phyloP scores from a whole-genome alignment of 2,797 vertebrate species.

The Falco novaeseelandiae region DNA sequence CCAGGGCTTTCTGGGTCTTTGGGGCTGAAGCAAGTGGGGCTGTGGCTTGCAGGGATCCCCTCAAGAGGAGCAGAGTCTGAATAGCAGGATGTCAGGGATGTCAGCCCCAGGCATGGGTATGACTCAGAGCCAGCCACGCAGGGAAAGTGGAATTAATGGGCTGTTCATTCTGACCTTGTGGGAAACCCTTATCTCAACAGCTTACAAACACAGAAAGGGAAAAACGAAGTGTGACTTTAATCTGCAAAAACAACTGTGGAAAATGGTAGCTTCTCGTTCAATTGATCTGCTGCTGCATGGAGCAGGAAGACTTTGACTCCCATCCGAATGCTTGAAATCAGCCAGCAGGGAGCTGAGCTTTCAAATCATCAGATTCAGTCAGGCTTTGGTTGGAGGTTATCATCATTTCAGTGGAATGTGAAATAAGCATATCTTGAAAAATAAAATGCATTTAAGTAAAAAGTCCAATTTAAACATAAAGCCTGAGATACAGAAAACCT shows the following conservation, averaged over 20 bases:
- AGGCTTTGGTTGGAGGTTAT: conserved; percentile 3
- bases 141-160: not conserved
- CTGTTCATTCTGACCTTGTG: not conserved
- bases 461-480: not conserved
- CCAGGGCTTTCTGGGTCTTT: not conserved
- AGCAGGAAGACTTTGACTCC: not conserved
- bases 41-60: not conserved
- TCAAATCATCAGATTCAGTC: not conserved
- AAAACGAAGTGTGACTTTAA: not conserved
- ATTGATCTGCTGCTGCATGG: not conserved
- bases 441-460: not conserved
- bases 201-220: not conserved
- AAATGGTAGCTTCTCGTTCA: not conserved
- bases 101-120: not conserved
- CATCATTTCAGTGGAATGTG: conserved; percentile 9
- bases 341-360: not conserved
- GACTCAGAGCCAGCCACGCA: not conserved
- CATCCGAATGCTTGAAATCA: not conserved
- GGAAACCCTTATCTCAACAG: conserved; percentile 20
- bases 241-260: not conserved
- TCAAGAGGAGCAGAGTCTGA: not conserved
- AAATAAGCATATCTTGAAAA: conserved; percentile 13
- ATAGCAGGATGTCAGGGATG: not conserved
- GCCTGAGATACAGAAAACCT: not conserved
- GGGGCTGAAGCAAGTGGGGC: not conserved